Base-by-base conservation (phyloP, 2,113 vertebrate species). In the Jacana jacana region DNA sequence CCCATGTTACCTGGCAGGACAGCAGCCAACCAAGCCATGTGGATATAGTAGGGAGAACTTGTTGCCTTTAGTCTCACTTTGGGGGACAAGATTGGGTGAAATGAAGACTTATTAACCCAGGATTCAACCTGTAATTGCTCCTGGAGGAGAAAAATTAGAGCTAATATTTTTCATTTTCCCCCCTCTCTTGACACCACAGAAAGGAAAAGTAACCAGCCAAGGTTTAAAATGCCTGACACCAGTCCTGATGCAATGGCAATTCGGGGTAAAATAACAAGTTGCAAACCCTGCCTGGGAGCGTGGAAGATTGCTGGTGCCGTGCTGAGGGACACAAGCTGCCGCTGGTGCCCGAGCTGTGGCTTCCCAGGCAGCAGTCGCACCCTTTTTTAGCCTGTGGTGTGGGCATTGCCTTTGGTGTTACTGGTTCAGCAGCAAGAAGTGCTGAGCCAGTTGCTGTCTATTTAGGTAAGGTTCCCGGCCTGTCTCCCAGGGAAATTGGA, bases 221-320 rank as follows among this genome's bases (percentile, higher is more conserved):
- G 83, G 72, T 64, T 84, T 57, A 2, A 71, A 68, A 51, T 28
- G 40, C 49, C 46, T 70, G 61, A 81, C 71, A 78, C 13, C 42
- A 51, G 60, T 1, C 65, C 73, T 92, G 95, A 52, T 76, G 94
- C 89, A 92, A 91, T 83, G 81, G 69, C 81, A 86, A 33, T 6
- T 20, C 6, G 9, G 65, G 86, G 7, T 73, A 46, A 91, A 88
- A 91, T 83, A 93, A 94, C 61, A 65, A 89, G 42, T 48, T 89
- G 71, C 94, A 91, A 92, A 84, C 89, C 91, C 64, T 94, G 92
- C 91, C 88, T 96, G 77, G 83, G 80, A 95, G 92, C 25, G 0
- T 71, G 72, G 77, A 88, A 83, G 72, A 81, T 93, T 63, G 64
- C 92, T 63, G 79, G 85, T 54, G 79, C 68, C 0, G 0, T 52